Evolutionary conservation across 2,888 invertebrate genomes (phyloP).

Genomic region (Psylliodes chrysocephalus): DNA sequence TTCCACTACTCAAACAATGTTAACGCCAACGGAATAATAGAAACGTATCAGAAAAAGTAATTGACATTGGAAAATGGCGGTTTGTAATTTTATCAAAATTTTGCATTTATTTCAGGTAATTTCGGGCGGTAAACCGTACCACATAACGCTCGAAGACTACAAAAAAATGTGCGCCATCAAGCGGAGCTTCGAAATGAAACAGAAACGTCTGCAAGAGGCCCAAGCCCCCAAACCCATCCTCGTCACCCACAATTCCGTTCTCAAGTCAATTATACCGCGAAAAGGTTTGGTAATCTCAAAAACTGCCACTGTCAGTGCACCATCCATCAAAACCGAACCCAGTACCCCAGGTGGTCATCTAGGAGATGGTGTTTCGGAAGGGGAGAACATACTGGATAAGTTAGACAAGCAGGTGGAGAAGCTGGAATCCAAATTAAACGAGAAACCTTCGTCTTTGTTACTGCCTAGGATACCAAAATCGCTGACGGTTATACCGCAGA

Average conservation of each 20-base stretch:
- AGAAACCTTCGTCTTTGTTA: constrained; percentile 64
- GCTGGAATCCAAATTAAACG: constrained; percentile 58
- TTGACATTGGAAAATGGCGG: too few relatives aligned
- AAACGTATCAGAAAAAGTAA: too few relatives aligned
- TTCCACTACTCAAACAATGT: too few relatives aligned
- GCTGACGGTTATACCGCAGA: constrained; percentile 82
- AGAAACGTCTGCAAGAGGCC: constrained; percentile 69
- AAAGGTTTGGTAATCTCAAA: constrained; percentile 57
- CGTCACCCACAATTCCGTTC: constrained; percentile 50
- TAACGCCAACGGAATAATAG: too few relatives aligned
- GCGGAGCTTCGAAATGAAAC: constrained; percentile 67
- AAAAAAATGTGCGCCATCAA: constrained; percentile 82
- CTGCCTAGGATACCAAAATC: constrained; percentile 85
- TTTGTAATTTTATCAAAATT: not conserved
- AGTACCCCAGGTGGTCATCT: constrained; percentile 13
- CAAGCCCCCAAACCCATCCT: constrained; percentile 57
- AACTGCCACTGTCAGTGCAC: constrained; percentile 51
- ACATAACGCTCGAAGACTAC: constrained; percentile 81
- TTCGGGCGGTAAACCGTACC: constrained; percentile 81
- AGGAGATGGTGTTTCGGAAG: constrained; percentile 33
- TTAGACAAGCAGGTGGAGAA: constrained; percentile 66
- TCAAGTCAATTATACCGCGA: constrained; percentile 54
- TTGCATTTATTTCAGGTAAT: constrained; percentile 69
- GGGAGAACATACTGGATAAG: constrained; percentile 61
- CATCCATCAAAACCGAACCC: constrained; percentile 32